These are phyloP conservation scores for Ornithoptera priamus DNA, from an alignment of 2,888 invertebrate species.

Conservation along the genomic window DNA sequence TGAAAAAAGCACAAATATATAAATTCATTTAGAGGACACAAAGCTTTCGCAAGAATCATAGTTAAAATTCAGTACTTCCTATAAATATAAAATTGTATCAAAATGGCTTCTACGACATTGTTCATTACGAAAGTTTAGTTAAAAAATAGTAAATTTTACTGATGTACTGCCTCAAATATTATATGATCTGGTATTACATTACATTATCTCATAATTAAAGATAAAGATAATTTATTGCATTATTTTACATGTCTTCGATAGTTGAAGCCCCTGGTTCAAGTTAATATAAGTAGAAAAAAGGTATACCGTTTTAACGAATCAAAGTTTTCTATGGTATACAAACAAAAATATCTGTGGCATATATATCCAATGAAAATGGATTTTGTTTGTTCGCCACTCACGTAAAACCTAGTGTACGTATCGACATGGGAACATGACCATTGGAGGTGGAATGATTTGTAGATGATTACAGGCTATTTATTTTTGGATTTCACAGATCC, in stretches of 20 bases:
- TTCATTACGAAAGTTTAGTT: neutral
- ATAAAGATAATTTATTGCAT: too few relatives aligned
- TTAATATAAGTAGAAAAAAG: neutral
- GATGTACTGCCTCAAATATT: neutral
- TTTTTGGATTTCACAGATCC: too few relatives aligned
- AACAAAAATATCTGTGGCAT: too few relatives aligned
- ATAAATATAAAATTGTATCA: neutral
- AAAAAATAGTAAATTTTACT: neutral
- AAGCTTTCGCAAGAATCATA: neutral
- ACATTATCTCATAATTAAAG: neutral
- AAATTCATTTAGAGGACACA: neutral
- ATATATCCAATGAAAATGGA: too few relatives aligned
- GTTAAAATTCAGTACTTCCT: neutral
- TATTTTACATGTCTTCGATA: too few relatives aligned
- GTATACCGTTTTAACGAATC: neutral
- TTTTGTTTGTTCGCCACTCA: too few relatives aligned
- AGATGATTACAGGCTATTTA: too few relatives aligned
- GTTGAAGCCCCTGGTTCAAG: too few relatives aligned
- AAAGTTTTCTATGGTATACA: too few relatives aligned
- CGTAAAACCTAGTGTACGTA: too few relatives aligned
- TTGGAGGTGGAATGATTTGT: too few relatives aligned
- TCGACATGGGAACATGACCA: too few relatives aligned
- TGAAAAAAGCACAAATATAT: neutral
- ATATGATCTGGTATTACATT: neutral
- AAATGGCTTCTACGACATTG: neutral